phyloP scores from a whole-genome alignment of 2,888 invertebrate genomes.

The Glaucopsyche alexis region DNA sequence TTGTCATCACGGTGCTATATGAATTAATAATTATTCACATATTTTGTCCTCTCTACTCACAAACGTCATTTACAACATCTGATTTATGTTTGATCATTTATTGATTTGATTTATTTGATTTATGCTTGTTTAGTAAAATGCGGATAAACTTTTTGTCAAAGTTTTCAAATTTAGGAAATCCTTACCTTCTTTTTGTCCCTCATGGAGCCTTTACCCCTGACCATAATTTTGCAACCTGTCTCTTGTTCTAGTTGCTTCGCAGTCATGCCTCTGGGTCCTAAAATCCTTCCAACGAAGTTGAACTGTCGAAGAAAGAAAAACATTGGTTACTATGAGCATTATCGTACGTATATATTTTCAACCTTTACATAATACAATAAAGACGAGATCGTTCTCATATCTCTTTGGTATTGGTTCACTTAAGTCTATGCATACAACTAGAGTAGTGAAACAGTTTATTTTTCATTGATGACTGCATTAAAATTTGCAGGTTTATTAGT shows the following conservation, averaged over 20 bases:
- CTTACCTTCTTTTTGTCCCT: constrained; percentile 99
- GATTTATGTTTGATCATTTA: no score
- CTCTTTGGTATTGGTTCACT: neutral
- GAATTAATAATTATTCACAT: neutral
- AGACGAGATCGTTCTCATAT: no score
- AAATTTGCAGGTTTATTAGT: constrained; percentile 18
- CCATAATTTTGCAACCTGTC: constrained; percentile 99
- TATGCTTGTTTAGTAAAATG: neutral
- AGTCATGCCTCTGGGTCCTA: constrained; percentile 99
- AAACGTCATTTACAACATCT: no score
- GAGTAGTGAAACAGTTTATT: neutral
- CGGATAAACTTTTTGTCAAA: constrained; percentile 15
- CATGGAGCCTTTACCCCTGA: constrained; percentile 99
- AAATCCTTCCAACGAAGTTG: constrained; percentile 99
- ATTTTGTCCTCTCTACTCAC: neutral
- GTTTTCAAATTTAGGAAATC: constrained; percentile 41
- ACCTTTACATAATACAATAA: no score
- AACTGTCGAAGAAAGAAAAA: constrained; percentile 87
- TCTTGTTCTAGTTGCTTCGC: constrained; percentile 99
- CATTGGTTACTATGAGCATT: neutral
- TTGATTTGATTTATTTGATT: no score
- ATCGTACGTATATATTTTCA: no score
- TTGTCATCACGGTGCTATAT: neutral
- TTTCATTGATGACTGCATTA: neutral
- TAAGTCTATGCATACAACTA: neutral